Conservation (phyloP, 1,140 invertebrate genomes). For the Drosophila suzukii region DNA sequence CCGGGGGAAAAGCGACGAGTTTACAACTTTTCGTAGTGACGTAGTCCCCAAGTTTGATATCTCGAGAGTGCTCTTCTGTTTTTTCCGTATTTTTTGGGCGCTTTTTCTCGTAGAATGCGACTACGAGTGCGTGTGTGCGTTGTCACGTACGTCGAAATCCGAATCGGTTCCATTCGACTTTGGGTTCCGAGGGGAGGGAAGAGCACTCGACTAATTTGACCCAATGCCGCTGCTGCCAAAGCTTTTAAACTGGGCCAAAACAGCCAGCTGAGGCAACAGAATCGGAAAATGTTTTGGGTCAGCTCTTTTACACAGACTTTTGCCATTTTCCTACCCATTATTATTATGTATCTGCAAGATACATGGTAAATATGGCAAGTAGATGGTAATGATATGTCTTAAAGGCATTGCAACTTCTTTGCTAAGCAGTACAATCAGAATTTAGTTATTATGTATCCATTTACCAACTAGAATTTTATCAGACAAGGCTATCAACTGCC, state of each 20-base stretch:
- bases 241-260: constrained; percentile 22
- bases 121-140: constrained; percentile 8
- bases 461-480: not conserved
- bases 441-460: too few species aligned
- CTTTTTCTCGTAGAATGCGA: not conserved
- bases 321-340: not conserved
- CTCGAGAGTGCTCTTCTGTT: not conserved
- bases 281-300: constrained; percentile 12
- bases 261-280: constrained; percentile 10
- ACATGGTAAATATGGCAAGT: not conserved
- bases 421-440: too few species aligned
- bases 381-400: not conserved
- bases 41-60: constrained; percentile 7
- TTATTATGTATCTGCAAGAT: not conserved
- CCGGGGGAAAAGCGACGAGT: not conserved
- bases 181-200: not conserved
- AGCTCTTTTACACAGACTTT: constrained; percentile 3
- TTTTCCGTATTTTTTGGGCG: not conserved
- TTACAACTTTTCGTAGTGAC: constrained; percentile 21
- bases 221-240: constrained; percentile 11
- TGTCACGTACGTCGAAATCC: constrained; percentile 6
- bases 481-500: not conserved
- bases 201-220: constrained; percentile 9
- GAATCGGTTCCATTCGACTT: constrained; percentile 6
- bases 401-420: not conserved